Evolutionary conservation across 30 jellyfish, hydroid and myxozoan species (phyloP).

Genomic region (Turritopsis rubra): DNA sequence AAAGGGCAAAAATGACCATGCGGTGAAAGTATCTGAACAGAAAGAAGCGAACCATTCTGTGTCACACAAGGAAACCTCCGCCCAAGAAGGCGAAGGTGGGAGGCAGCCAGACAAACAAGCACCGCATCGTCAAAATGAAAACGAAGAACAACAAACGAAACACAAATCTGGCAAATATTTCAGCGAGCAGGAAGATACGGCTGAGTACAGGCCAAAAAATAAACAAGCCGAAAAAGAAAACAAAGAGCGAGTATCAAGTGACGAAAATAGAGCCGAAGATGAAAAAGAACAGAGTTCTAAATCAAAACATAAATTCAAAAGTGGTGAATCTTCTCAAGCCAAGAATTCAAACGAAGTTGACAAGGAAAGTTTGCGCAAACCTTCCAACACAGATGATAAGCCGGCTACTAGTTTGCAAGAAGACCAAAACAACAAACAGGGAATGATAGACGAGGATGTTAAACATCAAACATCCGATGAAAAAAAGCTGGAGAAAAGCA

Average conservation of each 20-base stretch:
- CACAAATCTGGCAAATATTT: conserved; percentile 16
- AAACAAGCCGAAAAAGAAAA: background rate
- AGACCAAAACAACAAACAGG: conserved; percentile 9
- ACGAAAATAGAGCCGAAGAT: background rate
- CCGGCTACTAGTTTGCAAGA: conserved; percentile 5
- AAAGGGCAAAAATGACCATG: conserved; percentile 1
- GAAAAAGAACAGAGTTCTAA: conserved; percentile 12
- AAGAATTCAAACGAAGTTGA: background rate
- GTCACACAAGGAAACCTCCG: conserved; percentile 15
- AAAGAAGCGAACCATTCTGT: conserved; percentile 28
- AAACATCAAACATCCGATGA: background rate
- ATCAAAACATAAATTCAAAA: background rate
- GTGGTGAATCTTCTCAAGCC: background rate
- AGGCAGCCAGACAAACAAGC: background rate
- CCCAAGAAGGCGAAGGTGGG: background rate
- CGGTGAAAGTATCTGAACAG: conserved; percentile 6
- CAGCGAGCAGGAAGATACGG: conserved; percentile 6
- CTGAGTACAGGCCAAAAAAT: background rate
- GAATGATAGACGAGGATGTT: background rate
- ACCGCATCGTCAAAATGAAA: conserved; percentile 8
- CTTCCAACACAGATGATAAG: conserved; percentile 11
- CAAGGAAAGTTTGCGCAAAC: background rate
- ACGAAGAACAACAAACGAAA: conserved; percentile 6
- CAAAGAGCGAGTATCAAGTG: background rate
- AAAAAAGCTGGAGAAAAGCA: conserved; percentile 12